phyloP scores from a whole-genome alignment of 2,113 vertebrate species.

The Hippoglossus stenolepis region DNA sequence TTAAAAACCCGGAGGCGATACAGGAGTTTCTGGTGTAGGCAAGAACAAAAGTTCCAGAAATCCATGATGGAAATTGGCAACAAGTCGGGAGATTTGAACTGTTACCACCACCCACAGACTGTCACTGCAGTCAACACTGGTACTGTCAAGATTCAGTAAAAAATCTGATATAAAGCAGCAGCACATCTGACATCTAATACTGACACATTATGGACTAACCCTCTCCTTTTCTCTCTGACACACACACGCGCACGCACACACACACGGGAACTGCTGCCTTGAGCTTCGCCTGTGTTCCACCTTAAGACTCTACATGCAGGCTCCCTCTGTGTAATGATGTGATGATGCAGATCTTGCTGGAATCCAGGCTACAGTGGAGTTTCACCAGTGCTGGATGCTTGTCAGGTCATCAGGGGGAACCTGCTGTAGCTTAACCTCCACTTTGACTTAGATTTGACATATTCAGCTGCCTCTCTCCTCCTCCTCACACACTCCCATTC shows the following conservation, averaged over 20 bases:
- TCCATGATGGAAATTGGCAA: slow-evolving; percentile 30
- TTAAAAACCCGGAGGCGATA: slow-evolving; percentile 3
- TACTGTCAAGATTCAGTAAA: slow-evolving; percentile 6
- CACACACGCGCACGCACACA: slow-evolving; percentile 32
- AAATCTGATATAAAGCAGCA: slow-evolving; percentile 16
- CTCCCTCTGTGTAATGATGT: slow-evolving; percentile 27
- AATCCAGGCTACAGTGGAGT: slow-evolving; percentile 28
- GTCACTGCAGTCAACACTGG: slow-evolving; percentile 39
- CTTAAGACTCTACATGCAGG: slow-evolving; percentile 41
- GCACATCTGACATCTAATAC: slow-evolving; percentile 25
- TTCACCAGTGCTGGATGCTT: slow-evolving; percentile 12
- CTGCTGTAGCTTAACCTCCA: slow-evolving; percentile 1
- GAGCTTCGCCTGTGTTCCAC: background rate
- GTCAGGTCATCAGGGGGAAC: too few relatives aligned
- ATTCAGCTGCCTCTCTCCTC: background rate
- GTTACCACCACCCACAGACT: slow-evolving; percentile 38
- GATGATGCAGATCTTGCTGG: slow-evolving; percentile 52
- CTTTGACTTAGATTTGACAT: slow-evolving; percentile 2
- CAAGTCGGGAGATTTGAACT: slow-evolving; percentile 42
- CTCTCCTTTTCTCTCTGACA: slow-evolving; percentile 1
- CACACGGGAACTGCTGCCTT: slow-evolving; percentile 5
- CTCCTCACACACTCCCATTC: background rate
- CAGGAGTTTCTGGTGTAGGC: background rate
- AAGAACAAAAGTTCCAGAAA: slow-evolving; percentile 3
- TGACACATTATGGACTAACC: background rate